A percentile compares a stretch with the other conserved stretches of the same genome.
These are phyloP conservation scores for pig (Sus scrofa) DNA, from an alignment of 2,113 vertebrate species.

Conservation along the genomic window T2T-Sscrofa CM000827.6:55164501-55165000, in stretches of 20 bases:
- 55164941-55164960: constrained; percentile 66
- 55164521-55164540: neutral
- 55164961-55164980: constrained; percentile 76
- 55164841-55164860: constrained; percentile 9
- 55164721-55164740: neutral
- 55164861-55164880: constrained; percentile 35
- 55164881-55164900: constrained; percentile 33
- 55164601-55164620: neutral
- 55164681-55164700: neutral
- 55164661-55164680: constrained; percentile 38
- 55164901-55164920: constrained; percentile 57
- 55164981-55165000: constrained; percentile 52
- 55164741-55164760: neutral
- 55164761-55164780: neutral
- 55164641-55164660: neutral
- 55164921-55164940: constrained; percentile 52
- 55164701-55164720: fast-evolving
- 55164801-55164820: neutral
- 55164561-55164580: neutral
- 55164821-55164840: constrained; percentile 33
- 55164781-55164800: neutral
- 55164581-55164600: neutral
- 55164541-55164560: neutral
- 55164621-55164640: neutral
- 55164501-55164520: constrained; percentile 32